These are phyloP conservation scores for Ammospiza nelsoni DNA, from an alignment of 2,113 vertebrate species.

Conservation along the genomic window DNA sequence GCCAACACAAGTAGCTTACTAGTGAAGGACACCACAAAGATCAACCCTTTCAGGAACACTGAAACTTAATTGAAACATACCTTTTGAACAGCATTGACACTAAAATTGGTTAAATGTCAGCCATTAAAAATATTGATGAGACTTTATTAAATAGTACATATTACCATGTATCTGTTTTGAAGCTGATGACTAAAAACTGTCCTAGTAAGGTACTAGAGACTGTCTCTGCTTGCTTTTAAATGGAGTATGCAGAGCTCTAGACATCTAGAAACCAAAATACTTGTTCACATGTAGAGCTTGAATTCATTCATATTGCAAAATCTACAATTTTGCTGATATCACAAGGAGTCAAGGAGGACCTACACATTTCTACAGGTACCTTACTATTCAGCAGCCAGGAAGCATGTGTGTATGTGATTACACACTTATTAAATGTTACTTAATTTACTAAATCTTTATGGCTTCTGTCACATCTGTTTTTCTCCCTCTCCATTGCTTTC, in stretches of 20 bases:
- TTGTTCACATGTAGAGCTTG: background rate
- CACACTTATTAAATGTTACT: background rate
- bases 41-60: background rate
- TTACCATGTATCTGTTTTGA: background rate
- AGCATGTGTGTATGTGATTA: background rate
- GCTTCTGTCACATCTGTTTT: background rate
- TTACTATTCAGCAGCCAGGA: background rate
- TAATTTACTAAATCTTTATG: background rate
- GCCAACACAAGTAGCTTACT: background rate
- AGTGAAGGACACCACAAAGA: background rate
- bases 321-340: background rate
- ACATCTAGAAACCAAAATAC: background rate
- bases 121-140: background rate
- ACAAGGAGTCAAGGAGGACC: background rate
- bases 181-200: background rate
- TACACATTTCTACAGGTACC: rapidly evolving
- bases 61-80: background rate
- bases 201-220: background rate
- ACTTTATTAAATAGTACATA: background rate
- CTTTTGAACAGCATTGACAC: background rate
- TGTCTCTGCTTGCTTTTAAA: background rate
- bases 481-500: background rate
- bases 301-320: background rate
- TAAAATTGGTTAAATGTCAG: background rate
- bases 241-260: background rate